Base-by-base conservation (phyloP, 2,797 vertebrate species). In the Rhinogobio ventralis region DNA sequence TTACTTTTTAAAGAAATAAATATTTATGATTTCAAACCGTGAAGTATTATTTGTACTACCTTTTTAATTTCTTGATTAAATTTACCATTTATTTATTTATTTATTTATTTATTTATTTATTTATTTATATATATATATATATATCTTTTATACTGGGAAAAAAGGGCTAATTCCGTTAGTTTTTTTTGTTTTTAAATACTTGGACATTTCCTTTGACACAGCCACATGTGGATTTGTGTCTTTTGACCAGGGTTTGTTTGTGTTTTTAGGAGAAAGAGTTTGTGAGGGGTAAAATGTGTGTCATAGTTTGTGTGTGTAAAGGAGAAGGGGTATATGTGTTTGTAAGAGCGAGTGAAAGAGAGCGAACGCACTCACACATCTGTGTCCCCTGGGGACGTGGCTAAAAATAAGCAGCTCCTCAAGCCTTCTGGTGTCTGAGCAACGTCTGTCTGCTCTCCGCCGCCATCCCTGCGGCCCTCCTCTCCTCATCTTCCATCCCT, bases 341-440 rank as follows among this genome's bases (percentile, higher is more conserved):
- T 89, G 88, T 85, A 81, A 68, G 87, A 57, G 85, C 25, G 62
- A 75, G 85, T 33, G 67, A 86, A 83, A 80, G 85, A 75, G 83
- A 74, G 68, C 76, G 87, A 84, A 87, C 83, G 90, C 91, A 94
- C 94, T 94, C 94, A 93, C 94, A 95, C 95, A 95, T 95, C 94
- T 95, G 91, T 92, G 93, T 95, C 94, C 95, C 94, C 94, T 88
- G 93, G 94, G 95, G 93, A 95, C 90, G 92, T 93, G 93, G 94
- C 95, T 96, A 96, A 95, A 96, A 96, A 95, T 96, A 96, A 93
- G 94, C 95, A 92, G 94, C 94, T 96, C 94, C 95, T 95, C 93
- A 92, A 95, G 94, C 95, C 95, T 95, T 95, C 95, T 95, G 95
- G 95, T 95, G 95, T 96, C 95, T 95, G 94, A 95, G 94, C 94